Base-by-base conservation (phyloP, 2,888 invertebrate species). In the Aporophyla lueneburgensis region DNA sequence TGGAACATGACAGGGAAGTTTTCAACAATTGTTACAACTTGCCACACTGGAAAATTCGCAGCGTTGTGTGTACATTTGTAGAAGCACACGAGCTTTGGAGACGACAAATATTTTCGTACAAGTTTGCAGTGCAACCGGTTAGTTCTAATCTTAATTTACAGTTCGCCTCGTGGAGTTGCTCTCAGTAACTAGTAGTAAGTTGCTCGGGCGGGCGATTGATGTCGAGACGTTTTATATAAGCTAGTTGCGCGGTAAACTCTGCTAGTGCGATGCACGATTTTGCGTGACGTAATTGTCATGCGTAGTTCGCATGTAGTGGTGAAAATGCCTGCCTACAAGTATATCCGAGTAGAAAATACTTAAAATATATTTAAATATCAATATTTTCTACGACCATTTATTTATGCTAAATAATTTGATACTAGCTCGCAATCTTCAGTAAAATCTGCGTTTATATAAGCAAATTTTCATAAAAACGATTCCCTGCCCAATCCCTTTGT, bases 141-240 rank as follows among this genome's bases (percentile, higher is more conserved):
- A 90, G 91, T 91, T 93, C 92, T 93, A 93, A 94, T 93, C 94
- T 93, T 93, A 93, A 93, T 93, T 93, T 94, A 92, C 92, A 90
- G 93, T 92, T 93, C 81, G 87, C 86, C 75, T 86, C 80, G 76
- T 90, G 88, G 88, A 89, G 89, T 93, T 91, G 89, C 87, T 89
- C 87, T 67, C 75, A 82, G 87, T 88, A 86, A 89, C 87, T 86
- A 89, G 87, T 89, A 87, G 78, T 85, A 90, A 91, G 88, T 89
- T 89, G 76, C 80, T 72, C 86, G 82, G 80, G 78, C 79, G 77
- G 73, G 61, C 74, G n/a, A 81, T 89, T 89, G 84, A 85, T 89
- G 85, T 77, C 86, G n/a, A n/a, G n/a, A n/a, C n/a, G n/a, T n/a
- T n/a, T n/a, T n/a, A n/a, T n/a, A n/a, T n/a, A n/a, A n/a, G n/a